Conservation (phyloP, 2,113 vertebrate species). For the Petaurus breviceps region DNA sequence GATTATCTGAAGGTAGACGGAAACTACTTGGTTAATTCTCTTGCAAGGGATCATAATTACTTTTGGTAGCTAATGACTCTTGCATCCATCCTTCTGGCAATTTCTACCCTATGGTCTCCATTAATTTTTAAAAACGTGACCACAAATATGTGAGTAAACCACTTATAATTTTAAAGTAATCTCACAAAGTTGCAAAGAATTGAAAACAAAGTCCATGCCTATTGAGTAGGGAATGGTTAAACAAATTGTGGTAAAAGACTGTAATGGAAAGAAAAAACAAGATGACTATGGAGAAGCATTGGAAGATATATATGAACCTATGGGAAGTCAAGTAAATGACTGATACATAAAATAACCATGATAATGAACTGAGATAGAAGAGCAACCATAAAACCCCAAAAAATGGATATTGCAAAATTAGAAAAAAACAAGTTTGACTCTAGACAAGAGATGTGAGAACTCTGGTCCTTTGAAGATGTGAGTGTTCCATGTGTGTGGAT, state of each 20-base stretch:
- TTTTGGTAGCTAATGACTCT: not conserved
- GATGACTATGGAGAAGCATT: not conserved
- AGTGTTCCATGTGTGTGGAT: not conserved
- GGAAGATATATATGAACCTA: not conserved
- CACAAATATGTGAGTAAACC: not conserved
- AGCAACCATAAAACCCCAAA: not conserved
- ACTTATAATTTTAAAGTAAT: not conserved
- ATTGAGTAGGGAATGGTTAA: not conserved
- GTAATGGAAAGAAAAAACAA: not conserved
- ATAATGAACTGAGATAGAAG: not conserved
- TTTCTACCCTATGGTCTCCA: not conserved
- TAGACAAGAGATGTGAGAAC: not conserved
- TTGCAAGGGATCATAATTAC: not conserved
- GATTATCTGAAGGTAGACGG: not conserved
- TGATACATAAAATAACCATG: not conserved
- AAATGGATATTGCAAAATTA: not conserved
- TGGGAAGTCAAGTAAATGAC: not conserved
- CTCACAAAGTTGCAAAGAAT: not conserved
- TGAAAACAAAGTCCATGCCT: not conserved
- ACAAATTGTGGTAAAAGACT: not conserved
- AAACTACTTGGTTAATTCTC: not conserved
- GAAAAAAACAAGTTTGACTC: not conserved
- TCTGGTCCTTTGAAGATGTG: not conserved
- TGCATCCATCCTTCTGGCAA: not conserved
- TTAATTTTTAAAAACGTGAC: not conserved